These are phyloP conservation scores for Thysanoteuthis rhombus DNA, from an alignment of 2,888 invertebrate genomes.

Conservation along the genomic window DNA sequence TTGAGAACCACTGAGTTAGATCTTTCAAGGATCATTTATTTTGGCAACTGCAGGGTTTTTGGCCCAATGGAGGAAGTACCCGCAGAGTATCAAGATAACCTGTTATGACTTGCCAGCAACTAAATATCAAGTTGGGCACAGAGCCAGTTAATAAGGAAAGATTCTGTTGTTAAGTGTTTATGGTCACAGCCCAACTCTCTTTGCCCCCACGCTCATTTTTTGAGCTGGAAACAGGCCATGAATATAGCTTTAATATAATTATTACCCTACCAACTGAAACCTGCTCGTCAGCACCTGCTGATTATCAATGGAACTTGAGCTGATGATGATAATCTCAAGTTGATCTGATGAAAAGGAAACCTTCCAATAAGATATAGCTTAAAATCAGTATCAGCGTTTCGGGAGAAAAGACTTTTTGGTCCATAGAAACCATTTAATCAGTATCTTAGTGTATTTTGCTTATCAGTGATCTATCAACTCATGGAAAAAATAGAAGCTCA, in stretches of 20 bases:
- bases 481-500: no score
- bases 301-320: background rate
- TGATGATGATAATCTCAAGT: background rate
- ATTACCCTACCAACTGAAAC: background rate
- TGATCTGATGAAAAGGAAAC: background rate
- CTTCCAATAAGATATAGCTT: background rate
- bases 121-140: background rate
- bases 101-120: background rate
- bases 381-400: background rate
- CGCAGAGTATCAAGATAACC: background rate
- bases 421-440: no score
- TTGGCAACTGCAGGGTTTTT: background rate
- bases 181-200: background rate
- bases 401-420: no score
- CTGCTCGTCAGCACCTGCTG: background rate
- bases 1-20: no score
- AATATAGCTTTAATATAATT: background rate
- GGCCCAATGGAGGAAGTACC: background rate
- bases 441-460: no score
- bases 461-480: no score
- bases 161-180: background rate
- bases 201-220: background rate
- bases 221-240: background rate
- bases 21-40: background rate
- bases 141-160: background rate